These are phyloP conservation scores for Laterallus jamaicensis DNA, from an alignment of 2,113 vertebrate species.

Conservation along the genomic window DNA sequence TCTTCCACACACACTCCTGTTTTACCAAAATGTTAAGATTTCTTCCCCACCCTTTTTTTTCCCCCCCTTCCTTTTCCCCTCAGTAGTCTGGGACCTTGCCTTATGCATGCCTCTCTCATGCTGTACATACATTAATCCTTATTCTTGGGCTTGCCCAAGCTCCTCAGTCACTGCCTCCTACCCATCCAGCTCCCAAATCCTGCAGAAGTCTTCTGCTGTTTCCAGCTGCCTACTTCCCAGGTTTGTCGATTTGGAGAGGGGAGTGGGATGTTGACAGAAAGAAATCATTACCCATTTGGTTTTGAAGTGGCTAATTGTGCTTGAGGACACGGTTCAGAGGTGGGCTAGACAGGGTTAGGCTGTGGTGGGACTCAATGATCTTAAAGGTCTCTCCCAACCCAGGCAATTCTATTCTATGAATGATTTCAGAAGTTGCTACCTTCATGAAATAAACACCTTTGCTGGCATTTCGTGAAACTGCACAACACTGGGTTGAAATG, in stretches of 20 bases:
- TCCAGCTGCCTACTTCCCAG: background rate
- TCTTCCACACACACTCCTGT: background rate
- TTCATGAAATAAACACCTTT: background rate
- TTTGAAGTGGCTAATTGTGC: background rate
- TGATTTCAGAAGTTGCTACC: background rate
- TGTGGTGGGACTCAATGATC: too few species aligned
- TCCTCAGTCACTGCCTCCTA: background rate
- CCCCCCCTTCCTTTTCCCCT: too few species aligned
- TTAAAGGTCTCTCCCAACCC: too few species aligned
- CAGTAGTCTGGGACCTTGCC: background rate
- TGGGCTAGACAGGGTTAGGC: too few species aligned
- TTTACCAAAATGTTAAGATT: background rate
- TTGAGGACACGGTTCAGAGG: too few species aligned
- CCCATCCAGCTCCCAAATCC: background rate
- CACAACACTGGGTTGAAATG: rapidly evolving
- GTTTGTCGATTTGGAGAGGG: background rate
- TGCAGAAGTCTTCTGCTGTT: background rate
- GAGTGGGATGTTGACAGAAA: background rate
- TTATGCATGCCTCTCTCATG: rapidly evolving
- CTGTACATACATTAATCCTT: background rate
- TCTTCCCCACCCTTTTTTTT: too few species aligned
- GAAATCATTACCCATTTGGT: background rate
- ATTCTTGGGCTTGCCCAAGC: background rate
- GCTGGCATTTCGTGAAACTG: background rate
- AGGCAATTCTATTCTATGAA: too few species aligned